Evolutionary conservation across 2,113 vertebrate species (phyloP).

Genomic region (Pseudonaja textilis): DNA sequence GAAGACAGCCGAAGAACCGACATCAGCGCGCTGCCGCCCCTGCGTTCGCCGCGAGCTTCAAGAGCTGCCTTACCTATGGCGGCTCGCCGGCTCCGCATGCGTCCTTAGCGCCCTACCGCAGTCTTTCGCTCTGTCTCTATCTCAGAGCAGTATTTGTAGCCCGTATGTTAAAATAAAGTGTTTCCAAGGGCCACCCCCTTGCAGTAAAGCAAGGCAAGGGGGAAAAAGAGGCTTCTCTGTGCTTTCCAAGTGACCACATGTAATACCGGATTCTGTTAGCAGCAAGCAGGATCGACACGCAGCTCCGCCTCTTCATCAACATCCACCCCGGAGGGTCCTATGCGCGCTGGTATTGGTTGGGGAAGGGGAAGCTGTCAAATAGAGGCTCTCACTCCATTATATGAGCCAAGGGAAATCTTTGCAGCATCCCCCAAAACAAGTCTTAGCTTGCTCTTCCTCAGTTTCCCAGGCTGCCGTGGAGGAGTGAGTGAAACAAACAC

Average conservation of each 20-base stretch:
- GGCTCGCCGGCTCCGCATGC: neutral
- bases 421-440: neutral
- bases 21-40: neutral
- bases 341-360: neutral
- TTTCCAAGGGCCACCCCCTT: slow-evolving; percentile 65
- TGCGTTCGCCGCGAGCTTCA: neutral
- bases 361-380: neutral
- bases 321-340: slow-evolving; percentile 28
- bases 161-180: slow-evolving; percentile 52
- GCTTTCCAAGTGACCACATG: slow-evolving; percentile 51
- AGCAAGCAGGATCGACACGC: slow-evolving; percentile 39
- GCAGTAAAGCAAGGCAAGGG: slow-evolving; percentile 60
- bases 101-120: neutral
- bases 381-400: neutral
- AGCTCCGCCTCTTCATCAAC: slow-evolving; percentile 68
- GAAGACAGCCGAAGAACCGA: neutral
- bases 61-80: too few relatives aligned
- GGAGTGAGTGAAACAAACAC: neutral
- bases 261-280: slow-evolving; percentile 56
- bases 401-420: neutral
- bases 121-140: slow-evolving; percentile 54
- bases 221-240: neutral
- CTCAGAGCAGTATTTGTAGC: slow-evolving; percentile 69
- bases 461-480: neutral
- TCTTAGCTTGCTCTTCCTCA: too few relatives aligned